Evolutionary conservation across 1,140 invertebrate genomes (phyloP), one percentile per base, ranked within the genome.

Genomic region (Lepeophtheirus salmonis): DNA sequence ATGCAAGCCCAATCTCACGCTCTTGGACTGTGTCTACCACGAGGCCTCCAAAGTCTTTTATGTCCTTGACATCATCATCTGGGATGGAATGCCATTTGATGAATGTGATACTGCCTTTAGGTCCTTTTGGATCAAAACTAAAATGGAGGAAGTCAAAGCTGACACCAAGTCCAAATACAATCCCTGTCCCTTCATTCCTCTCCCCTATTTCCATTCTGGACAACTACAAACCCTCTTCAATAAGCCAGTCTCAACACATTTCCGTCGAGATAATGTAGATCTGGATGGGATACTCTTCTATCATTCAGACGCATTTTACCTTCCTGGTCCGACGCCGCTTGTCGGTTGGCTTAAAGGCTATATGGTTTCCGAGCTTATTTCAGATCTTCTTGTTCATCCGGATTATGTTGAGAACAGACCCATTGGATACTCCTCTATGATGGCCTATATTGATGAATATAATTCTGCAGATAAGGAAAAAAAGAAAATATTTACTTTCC

Each of bases 291-390:
- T 88, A 14, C 67, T 89, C 20, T 89, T 89, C 71, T 89, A 84
- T 68, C 85, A 90, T 68, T 81, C 80, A 65, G 74, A 79, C 63
- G 78, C 79, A 0, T 78, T 81, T 64, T 96, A 96, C 65, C 78
- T 76, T 6, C 76, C 78, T 64, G 86, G 85, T 12, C 69, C 73
- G 26, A 88, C 87, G 0, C 89, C 90, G 0, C 70, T 95, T 13
- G 85, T 91, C 0, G 81, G 82, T 1, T 94, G 89, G 89, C 71
- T 92, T 0, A 89, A 84, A 68, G 76, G 83, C 0, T 90, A 78
- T 68, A 91, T 91, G 88, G 66, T 91, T 10, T 76, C 79, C 1
- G 86, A 91, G 74, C 75, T 88, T 20, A 70, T 92, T 6, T n/a
- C n/a, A n/a, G 75, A 77, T 48, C 48, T 59, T 50, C 3, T 12